These are phyloP conservation scores for Dicentrarchus labrax DNA, from an alignment of 2,113 vertebrate genomes.

Conservation along the genomic window DNA sequence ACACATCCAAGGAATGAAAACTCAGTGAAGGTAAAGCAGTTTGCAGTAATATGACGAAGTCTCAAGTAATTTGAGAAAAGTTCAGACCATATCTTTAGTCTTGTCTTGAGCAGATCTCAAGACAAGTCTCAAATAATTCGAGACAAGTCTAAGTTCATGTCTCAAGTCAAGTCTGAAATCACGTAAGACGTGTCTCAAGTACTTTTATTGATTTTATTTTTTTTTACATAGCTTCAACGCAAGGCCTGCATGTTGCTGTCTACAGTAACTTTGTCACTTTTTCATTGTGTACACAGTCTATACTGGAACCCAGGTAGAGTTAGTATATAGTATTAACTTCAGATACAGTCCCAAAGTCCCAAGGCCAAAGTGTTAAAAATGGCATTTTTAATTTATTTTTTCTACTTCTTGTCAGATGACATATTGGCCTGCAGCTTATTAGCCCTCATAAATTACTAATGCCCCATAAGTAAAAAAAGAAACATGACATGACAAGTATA, in stretches of 20 bases:
- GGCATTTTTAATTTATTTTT: slow-evolving; percentile 12
- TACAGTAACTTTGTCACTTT: neutral
- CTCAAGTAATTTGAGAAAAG: neutral
- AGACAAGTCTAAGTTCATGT: neutral
- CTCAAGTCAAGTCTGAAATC: neutral
- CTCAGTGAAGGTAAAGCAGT: neutral
- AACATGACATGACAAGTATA: slow-evolving; percentile 24
- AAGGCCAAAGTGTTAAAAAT: neutral
- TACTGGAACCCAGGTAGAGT: neutral
- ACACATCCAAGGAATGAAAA: neutral
- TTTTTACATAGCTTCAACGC: too few relatives aligned
- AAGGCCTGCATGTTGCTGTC: neutral
- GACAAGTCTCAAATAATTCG: neutral
- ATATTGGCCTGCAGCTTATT: slow-evolving; percentile 27
- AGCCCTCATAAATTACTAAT: slow-evolving; percentile 34
- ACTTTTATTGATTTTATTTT: too few relatives aligned
- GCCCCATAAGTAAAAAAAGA: neutral
- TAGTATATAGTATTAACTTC: neutral
- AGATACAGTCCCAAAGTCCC: neutral
- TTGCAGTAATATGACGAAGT: neutral
- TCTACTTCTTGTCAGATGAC: slow-evolving; percentile 32
- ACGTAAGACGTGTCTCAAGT: too few relatives aligned
- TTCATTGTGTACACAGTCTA: too few relatives aligned
- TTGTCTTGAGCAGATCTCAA: neutral
- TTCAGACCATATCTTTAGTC: neutral